These are phyloP conservation scores for Leptothorax acervorum DNA, from an alignment of 2,888 invertebrate species.

Conservation along the genomic window DNA sequence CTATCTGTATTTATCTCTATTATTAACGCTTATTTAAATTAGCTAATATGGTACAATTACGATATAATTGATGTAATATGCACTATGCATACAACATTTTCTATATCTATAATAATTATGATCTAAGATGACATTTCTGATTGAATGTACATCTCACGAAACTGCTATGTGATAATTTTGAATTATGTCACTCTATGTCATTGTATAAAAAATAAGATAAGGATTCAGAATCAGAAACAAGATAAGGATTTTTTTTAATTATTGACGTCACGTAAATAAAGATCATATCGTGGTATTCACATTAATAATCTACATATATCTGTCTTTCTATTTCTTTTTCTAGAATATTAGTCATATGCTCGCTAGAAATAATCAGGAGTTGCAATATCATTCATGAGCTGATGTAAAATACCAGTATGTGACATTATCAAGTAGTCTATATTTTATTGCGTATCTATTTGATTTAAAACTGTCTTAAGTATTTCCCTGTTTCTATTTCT, in stretches of 20 bases:
- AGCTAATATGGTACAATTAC: not conserved
- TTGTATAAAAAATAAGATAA: not conserved
- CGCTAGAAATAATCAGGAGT: not conserved
- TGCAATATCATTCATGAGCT: not conserved
- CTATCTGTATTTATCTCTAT: not conserved
- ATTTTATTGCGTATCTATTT: not conserved
- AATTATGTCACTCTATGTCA: not conserved
- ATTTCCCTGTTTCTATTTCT: not conserved
- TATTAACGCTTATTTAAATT: not conserved
- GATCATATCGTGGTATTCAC: not conserved
- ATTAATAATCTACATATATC: conserved; percentile 16
- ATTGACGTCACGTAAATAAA: not conserved
- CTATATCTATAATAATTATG: not conserved
- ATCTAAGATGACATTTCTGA: not conserved
- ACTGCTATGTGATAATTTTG: not conserved
- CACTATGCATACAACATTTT: not conserved
- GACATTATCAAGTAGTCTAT: not conserved
- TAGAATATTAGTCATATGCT: not conserved
- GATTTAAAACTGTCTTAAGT: not conserved
- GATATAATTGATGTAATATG: not conserved
- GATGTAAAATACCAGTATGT: not conserved
- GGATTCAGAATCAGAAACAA: not conserved
- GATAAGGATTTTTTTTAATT: not conserved
- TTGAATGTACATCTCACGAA: not conserved
- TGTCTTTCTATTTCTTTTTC: not conserved